Evolutionary conservation across 2,888 invertebrate genomes (phyloP), one percentile per base, ranked within the genome.

Genomic region (Eugnorisma glareosa): DNA sequence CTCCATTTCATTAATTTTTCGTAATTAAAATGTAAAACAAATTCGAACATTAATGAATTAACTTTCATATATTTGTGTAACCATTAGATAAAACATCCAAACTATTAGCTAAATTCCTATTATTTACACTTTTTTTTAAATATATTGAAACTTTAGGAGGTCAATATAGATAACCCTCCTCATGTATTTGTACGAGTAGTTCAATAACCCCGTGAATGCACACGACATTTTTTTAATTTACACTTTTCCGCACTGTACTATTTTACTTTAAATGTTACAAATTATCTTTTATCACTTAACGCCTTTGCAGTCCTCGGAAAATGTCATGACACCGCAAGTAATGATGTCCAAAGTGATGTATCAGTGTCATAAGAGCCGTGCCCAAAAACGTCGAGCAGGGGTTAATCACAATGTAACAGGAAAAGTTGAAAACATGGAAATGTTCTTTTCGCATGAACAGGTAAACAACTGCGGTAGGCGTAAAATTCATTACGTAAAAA

Each of bases 11-110:
- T n/a, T 21, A 0, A 43, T 35, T 7, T 35, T 45, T 13, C 13
- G 31, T n/a, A 66, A 82, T 40, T 57, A 35, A 78, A 57, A 66
- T 82, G 45, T 48, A 35, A 79, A 78, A 63, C 43, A 40, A 57
- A 54, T 67, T 63, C 6, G 24, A 43, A 51, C 40, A 48, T 40
- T 24, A 77, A 67, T 77, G n/a, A n/a, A n/a, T 43, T 28, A 15
- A 51, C 43, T 76, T 82, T 43, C 35, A 54, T 37, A 37, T 4
- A 66, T 66, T 78, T 64, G 35, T 31, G 35, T 45, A 37, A 76
- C 48, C 28, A 48, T 45, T 48, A 63, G 54, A 78, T 68, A 64
- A 64, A 67, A 35, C 15, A 18, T 8, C 10, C 28, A 81, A 43
- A 63, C 54, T 21, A 10, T 5, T 67, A 76, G 8, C n/a, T 66